Percentiles rank a stretch among this genome's conserved stretches.
These are phyloP conservation scores for Cerceris ruficornis DNA, from an alignment of 2,888 invertebrate genomes.

Conservation along the genomic window DNA sequence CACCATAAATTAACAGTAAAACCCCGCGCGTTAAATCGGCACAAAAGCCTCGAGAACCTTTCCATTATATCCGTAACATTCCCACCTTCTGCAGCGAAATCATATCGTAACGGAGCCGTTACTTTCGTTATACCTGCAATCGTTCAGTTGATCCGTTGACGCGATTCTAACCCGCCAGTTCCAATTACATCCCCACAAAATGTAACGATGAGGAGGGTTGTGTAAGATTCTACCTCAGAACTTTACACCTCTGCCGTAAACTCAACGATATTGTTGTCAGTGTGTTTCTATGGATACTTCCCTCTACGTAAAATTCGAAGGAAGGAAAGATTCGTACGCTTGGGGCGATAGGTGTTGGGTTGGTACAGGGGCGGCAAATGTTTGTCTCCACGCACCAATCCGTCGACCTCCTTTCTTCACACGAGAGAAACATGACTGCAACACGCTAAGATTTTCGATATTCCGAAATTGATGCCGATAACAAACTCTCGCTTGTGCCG, in stretches of 20 bases:
- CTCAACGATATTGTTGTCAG: conserved; percentile 24
- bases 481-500: conserved; percentile 20
- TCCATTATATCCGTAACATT: too few relatives aligned
- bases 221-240: conserved; percentile 36
- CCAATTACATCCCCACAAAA: not conserved
- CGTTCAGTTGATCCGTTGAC: not conserved
- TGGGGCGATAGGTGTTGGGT: conserved; percentile 6
- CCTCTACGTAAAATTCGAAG: not conserved
- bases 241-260: conserved; percentile 37
- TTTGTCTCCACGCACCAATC: conserved; percentile 50
- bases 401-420: conserved; percentile 46
- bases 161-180: not conserved
- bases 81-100: too few relatives aligned
- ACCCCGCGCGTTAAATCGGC: too few relatives aligned
- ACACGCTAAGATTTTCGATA: conserved; percentile 62
- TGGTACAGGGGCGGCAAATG: conserved; percentile 46
- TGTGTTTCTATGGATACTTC: not conserved
- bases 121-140: too few relatives aligned
- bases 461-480: conserved; percentile 57
- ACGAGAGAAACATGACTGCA: conserved; percentile 29
- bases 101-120: too few relatives aligned
- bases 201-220: not conserved
- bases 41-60: too few relatives aligned
- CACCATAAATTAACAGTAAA: too few relatives aligned
- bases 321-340: conserved; percentile 4